A percentile compares a stretch with the other conserved stretches of the same genome.
Conservation (phyloP, 2,113 vertebrate genomes). For the Phaethon lepturus region DNA sequence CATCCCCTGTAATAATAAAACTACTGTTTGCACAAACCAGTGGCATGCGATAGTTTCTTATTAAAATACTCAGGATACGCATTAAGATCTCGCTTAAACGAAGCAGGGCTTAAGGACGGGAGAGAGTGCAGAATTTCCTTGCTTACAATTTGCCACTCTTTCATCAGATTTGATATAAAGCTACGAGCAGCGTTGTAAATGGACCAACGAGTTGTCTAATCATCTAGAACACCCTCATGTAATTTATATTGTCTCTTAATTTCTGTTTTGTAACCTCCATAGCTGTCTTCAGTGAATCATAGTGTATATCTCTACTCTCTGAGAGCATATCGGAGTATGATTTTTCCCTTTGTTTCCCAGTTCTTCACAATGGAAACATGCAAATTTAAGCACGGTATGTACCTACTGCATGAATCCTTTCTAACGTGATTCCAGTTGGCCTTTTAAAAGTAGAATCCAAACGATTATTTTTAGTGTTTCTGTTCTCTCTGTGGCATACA, state of each 20-base stretch:
- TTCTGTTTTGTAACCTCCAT: constrained; percentile 15
- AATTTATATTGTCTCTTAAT: background rate
- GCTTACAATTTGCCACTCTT: background rate
- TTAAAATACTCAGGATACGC: background rate
- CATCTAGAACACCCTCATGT: background rate
- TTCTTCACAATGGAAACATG: background rate
- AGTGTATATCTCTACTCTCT: background rate
- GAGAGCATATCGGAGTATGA: background rate
- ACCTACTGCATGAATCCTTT: background rate
- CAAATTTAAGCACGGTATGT: background rate
- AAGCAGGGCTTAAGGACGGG: background rate
- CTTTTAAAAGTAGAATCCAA: background rate
- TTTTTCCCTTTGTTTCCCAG: constrained; percentile 23
- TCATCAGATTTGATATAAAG: background rate
- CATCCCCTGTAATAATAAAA: constrained; percentile 42
- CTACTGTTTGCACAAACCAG: constrained; percentile 56
- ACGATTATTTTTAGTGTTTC: background rate
- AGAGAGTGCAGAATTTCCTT: background rate
- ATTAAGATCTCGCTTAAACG: background rate
- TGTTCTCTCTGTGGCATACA: background rate
- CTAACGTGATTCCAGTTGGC: background rate
- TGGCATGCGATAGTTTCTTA: constrained; percentile 32
- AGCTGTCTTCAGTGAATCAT: constrained; percentile 16
- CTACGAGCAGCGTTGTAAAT: background rate
- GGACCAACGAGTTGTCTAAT: constrained; percentile 17